Base-by-base conservation (phyloP, 2,888 invertebrate genomes). In the Pyrrhopygopsis socrates region DNA sequence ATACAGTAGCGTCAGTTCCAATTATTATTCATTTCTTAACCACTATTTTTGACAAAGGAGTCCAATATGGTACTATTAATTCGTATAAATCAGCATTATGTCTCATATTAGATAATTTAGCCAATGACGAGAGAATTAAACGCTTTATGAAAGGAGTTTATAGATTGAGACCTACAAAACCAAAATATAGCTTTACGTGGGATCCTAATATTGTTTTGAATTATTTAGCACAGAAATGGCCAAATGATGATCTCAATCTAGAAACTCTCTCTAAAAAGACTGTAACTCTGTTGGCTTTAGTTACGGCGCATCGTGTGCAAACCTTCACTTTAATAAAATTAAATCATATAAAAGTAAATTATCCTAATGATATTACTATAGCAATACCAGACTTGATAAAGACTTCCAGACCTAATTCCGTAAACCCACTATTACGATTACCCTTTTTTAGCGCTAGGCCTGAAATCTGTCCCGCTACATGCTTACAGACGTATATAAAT, bases 281-380 rank as follows among this genome's bases (percentile, higher is more conserved):
- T n/a, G 63, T 91, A 13, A 92, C 89, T 9, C 73, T 93, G 29
- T 71, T 93, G 24, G 92, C 92, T 20, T 70, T 93, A 13, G 58
- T 81, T 11, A 93, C 92, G 9, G 92, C 86, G 2, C 93, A 94
- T 54, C 79, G 93, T 58, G 79, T 88, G 5, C 90, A 84, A 60
- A 94, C 93, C 0, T 81, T 93, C 27, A 82, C 88, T 13, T 34
- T 79, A 50, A 93, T 93, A 67, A 81, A 85, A 75, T 20, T 63
- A 24, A 20, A 2, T 9, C 58, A 74, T 30, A 58, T 63, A 22
- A 20, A 41, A 6, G 5, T 22, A 11, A 34, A 60, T 45, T 45
- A 6, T 34, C 9, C 29, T 9, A 27, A 1, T 29, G 15, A 50
- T 11, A 50, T 71, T 18, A 24, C 20, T 6, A 70, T 78, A 22